Base-by-base conservation (phyloP, 1,140 invertebrate species). In the Adelges cooleyi region DNA sequence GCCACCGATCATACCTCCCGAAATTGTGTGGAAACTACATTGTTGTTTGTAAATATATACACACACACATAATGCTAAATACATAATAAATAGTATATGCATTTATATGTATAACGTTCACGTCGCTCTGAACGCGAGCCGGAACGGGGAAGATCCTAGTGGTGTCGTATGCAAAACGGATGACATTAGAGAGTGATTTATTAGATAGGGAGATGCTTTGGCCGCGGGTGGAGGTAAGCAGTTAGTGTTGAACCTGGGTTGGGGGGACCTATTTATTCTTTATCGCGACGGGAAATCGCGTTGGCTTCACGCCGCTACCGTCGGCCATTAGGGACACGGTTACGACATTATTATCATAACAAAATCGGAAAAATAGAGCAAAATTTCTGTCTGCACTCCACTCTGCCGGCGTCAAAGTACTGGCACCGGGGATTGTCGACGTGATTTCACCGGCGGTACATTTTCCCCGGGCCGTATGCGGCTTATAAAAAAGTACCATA, bases 101-200 rank as follows among this genome's bases (percentile, higher is more conserved):
- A n/a, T n/a, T n/a, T n/a, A n/a, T n/a, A n/a, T n/a, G n/a, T n/a
- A n/a, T n/a, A n/a, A n/a, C n/a, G n/a, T 33, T 33, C 29, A 6
- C 5, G 5, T 33, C 29, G 5, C 29, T 33, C 11, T 11, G 29
- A 33, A 11, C 11, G 5, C 29, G 5, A 33, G 29, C 29, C 29
- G 11, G 54, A 3, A 11, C 1, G 18, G 25, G 17, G 23, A 18
- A 29, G 25, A 25, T 59, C 38, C 20, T 62, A 62, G 56, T 46
- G 17, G 25, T 48, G 56, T 46, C 56, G 56, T 62, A 62, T 62
- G 56, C 56, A 62, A 62, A 62, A 62, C 56, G 56, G 40, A 62
- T 62, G 56, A 62, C 56, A 62, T 62, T 62, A 62, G 56, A 62
- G 56, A 62, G 56, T 62, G 56, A 62, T 62, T 62, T 62, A 62